A percentile compares a stretch with the other conserved stretches of the same genome.
phyloP scores from a whole-genome alignment of 2,113 vertebrate species.

The Brienomyrus longianalis region DNA sequence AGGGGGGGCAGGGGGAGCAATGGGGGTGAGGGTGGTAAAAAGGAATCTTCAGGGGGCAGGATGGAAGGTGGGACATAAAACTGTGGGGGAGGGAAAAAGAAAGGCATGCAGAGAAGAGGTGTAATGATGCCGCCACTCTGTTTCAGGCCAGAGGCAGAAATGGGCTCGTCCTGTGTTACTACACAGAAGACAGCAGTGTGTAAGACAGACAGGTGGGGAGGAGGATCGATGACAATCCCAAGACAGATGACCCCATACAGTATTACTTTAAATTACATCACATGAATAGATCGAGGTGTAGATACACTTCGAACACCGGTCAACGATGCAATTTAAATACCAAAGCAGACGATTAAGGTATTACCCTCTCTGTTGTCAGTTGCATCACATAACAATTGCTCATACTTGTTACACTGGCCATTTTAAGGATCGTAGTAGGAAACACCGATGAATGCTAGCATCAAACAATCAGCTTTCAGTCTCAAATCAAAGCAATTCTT shows the following conservation, averaged over 20 bases:
- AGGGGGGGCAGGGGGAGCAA: background rate
- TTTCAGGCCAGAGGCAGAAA: background rate
- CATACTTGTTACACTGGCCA: constrained; percentile 38
- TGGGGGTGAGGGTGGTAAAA: background rate
- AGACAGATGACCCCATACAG: background rate
- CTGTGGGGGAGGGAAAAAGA: background rate
- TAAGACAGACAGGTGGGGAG: background rate
- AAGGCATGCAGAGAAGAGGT: background rate
- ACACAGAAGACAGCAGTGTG: background rate
- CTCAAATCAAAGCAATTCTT: constrained; percentile 40
- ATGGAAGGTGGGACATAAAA: background rate
- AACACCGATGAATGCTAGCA: constrained; percentile 58
- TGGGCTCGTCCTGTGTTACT: background rate
- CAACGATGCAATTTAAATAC: constrained; percentile 10
- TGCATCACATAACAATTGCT: constrained; percentile 31
- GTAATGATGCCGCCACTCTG: background rate
- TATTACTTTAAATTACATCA: background rate
- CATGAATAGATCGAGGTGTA: background rate
- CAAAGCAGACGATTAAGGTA: constrained; percentile 22
- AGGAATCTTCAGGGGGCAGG: background rate
- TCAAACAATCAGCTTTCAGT: constrained; percentile 47
- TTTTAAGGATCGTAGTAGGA: constrained; percentile 52
- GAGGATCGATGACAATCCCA: background rate
- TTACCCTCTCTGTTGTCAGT: constrained; percentile 39
- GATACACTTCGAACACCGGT: background rate